These are phyloP conservation scores for Monodelphis domestica DNA, from an alignment of 2,797 vertebrate species.

Conservation along the genomic window DNA sequence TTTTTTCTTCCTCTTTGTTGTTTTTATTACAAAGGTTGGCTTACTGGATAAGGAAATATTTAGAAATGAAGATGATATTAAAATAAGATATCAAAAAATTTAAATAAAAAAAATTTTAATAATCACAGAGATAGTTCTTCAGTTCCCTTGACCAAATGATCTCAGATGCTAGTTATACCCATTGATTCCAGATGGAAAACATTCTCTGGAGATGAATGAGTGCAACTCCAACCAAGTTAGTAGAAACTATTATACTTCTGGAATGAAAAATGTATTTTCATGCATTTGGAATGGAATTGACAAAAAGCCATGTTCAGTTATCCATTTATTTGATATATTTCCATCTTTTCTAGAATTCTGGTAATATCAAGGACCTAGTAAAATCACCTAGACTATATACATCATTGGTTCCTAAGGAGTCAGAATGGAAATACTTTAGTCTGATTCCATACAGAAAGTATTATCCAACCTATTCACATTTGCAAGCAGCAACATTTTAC, in stretches of 20 bases:
- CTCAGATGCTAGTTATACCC: neutral
- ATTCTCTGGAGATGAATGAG: constrained; percentile 27
- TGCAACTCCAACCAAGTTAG: constrained; percentile 1
- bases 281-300: neutral
- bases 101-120: no score
- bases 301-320: neutral
- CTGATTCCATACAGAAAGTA: neutral
- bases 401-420: constrained; percentile 22
- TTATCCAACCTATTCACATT: constrained; percentile 72
- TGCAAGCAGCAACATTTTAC: constrained; percentile 51
- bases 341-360: neutral
- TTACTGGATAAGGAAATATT: no score
- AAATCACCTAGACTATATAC: neutral
- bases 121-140: neutral
- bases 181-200: constrained; percentile 24
- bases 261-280: constrained; percentile 29
- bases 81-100: no score
- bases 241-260: constrained; percentile 52
- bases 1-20: no score
- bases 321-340: neutral
- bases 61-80: no score
- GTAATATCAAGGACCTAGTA: neutral
- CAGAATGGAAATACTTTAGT: constrained; percentile 37
- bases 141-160: neutral
- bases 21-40: no score